Evolutionary conservation across 2,797 vertebrate species (phyloP).

Genomic region (Kryptopterus vitreolus): DNA sequence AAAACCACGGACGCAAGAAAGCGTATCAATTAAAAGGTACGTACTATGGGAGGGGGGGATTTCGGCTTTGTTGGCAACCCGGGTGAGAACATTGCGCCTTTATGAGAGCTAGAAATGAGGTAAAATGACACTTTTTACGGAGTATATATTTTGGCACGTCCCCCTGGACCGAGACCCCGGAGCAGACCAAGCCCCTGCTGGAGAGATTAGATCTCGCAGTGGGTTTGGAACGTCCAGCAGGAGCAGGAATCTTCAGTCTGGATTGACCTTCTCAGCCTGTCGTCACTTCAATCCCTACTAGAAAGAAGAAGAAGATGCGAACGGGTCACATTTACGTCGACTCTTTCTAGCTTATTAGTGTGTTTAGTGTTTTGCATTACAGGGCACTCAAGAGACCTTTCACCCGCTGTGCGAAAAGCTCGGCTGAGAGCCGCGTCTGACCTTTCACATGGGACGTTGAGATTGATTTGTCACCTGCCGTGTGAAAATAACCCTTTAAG

Average conservation of each 20-base stretch:
- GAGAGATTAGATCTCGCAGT: constrained; percentile 22
- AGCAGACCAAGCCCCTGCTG: constrained; percentile 5
- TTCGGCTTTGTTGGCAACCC: background rate
- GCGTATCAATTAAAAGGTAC: background rate
- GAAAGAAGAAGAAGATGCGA: no score
- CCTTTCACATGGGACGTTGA: constrained; percentile 3
- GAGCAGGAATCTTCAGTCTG: background rate
- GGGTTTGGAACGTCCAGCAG: background rate
- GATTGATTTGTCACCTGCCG: constrained; percentile 9
- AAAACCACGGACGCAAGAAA: background rate
- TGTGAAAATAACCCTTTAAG: background rate
- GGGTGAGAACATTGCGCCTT: background rate
- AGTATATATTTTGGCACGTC: background rate
- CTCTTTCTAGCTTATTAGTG: background rate
- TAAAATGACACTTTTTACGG: background rate
- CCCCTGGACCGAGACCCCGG: background rate
- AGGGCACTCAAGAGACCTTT: background rate
- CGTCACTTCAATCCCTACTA: background rate
- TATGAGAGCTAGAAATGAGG: background rate
- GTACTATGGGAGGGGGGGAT: background rate
- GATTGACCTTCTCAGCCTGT: constrained; percentile 3
- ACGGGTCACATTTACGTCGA: background rate
- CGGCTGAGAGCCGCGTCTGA: constrained; percentile 16
- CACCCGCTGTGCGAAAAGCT: background rate
- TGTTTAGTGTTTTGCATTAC: background rate